These are phyloP conservation scores for Papilio elwesi DNA, from an alignment of 2,888 invertebrate species.

Conservation along the genomic window DNA sequence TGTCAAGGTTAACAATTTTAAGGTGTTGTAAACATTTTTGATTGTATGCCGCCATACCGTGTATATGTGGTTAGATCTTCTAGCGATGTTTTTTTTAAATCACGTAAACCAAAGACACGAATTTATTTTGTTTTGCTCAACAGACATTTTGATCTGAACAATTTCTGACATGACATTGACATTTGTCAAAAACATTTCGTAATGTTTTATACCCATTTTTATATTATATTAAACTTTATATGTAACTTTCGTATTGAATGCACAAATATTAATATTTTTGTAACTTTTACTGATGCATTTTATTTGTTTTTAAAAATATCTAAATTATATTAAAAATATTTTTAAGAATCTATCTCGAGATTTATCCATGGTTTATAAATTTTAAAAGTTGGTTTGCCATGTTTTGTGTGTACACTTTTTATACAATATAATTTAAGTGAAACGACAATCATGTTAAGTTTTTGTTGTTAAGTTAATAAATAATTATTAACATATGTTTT, in stretches of 20 bases:
- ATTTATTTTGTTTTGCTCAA: conserved; percentile 10
- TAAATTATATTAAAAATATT: not conserved
- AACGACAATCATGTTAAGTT: not conserved
- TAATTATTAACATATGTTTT: not conserved
- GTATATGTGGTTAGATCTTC: too few species aligned
- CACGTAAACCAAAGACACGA: conserved; percentile 30
- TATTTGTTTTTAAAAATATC: not conserved
- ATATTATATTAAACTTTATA: not conserved
- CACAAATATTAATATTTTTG: conserved; percentile 8
- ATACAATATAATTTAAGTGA: not conserved
- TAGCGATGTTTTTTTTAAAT: not conserved
- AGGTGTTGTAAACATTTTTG: too few species aligned
- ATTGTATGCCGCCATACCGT: too few species aligned
- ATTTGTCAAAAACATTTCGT: not conserved
- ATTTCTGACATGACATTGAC: conserved; percentile 25
- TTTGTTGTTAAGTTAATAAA: not conserved
- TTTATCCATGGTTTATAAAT: not conserved
- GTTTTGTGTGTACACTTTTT: not conserved
- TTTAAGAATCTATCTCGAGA: not conserved
- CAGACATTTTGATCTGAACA: conserved; percentile 13
- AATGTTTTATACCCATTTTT: not conserved
- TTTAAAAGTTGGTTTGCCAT: not conserved
- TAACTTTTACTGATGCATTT: conserved; percentile 11
- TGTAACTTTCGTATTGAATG: too few species aligned
- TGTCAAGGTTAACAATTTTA: too few species aligned